Evolutionary conservation across 2,113 vertebrate genomes (phyloP).

Genomic region (Entelurus aequoreus): DNA sequence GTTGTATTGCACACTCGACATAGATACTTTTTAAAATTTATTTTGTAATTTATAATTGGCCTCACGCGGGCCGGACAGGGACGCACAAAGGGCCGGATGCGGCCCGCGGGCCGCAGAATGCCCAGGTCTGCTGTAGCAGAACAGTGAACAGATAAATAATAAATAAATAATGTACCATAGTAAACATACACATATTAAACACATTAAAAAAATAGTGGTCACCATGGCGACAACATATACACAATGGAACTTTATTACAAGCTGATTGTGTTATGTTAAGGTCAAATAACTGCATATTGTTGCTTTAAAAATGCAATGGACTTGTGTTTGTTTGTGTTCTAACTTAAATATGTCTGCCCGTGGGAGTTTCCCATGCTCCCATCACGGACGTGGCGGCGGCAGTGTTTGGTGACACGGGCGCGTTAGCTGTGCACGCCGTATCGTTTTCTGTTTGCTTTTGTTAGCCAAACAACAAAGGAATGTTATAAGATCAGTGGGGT

Average conservation of each 20-base stretch:
- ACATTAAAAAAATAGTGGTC: too few relatives aligned
- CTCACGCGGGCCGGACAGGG: too few relatives aligned
- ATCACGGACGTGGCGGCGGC: conserved; percentile 10
- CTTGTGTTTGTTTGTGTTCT: conserved; percentile 34
- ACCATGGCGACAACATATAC: not conserved
- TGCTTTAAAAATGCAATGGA: conserved; percentile 14
- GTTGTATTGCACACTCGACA: too few relatives aligned
- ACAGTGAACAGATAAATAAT: too few relatives aligned
- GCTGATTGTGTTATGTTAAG: not conserved
- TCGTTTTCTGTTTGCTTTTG: conserved; percentile 62
- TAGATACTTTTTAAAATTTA: too few relatives aligned
- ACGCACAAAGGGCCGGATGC: too few relatives aligned
- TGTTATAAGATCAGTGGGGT: conserved; percentile 69
- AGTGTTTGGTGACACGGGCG: conserved; percentile 54
- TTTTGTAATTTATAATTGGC: too few relatives aligned
- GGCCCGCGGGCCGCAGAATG: too few relatives aligned
- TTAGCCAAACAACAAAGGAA: conserved; percentile 70
- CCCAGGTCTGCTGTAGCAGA: too few relatives aligned
- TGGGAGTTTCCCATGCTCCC: conserved; percentile 39
- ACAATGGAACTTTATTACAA: not conserved
- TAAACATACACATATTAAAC: too few relatives aligned
- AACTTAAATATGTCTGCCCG: conserved; percentile 8
- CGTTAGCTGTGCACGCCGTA: conserved; percentile 44
- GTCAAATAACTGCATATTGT: not conserved
- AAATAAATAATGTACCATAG: too few relatives aligned